Conservation (phyloP, 2,888 invertebrate genomes). For the Acrobasis repandana region DNA sequence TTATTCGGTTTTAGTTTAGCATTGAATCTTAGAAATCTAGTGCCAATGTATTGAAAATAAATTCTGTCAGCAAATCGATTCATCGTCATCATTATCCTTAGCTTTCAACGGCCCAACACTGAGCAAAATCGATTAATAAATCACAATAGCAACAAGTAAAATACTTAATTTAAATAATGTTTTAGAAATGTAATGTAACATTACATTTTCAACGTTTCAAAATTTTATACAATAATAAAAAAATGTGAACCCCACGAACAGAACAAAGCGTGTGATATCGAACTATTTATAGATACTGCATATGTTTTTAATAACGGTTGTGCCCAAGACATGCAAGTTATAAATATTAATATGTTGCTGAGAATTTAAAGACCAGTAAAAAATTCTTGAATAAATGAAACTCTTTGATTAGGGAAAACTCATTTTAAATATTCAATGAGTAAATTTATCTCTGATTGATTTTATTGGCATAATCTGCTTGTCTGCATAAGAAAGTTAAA, state of each 20-base stretch:
- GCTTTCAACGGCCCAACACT: too few species aligned
- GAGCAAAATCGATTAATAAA: too few species aligned
- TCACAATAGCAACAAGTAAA: too few species aligned
- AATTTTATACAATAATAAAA: neutral
- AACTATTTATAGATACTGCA: slow-evolving; percentile 3
- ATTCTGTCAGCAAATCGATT: too few species aligned
- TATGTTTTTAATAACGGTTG: slow-evolving; percentile 8
- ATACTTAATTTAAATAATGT: too few species aligned
- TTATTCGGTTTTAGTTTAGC: neutral
- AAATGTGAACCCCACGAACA: too few species aligned
- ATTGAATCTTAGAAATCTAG: neutral
- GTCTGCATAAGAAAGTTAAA: neutral
- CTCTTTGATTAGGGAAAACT: slow-evolving; percentile 1
- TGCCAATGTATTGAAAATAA: neutral
- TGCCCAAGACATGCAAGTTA: slow-evolving; percentile 10
- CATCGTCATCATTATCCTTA: too few species aligned
- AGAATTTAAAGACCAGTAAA: slow-evolving; percentile 4
- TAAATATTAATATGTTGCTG: slow-evolving; percentile 2
- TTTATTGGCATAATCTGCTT: neutral
- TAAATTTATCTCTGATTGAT: neutral
- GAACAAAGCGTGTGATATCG: neutral
- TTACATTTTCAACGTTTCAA: too few species aligned
- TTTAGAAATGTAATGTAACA: neutral
- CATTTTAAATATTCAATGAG: slow-evolving; percentile 5
- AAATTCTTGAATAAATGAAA: neutral